Evolutionary conservation across 2,797 vertebrate genomes (phyloP).

Genomic region (Cuniculus paca): DNA sequence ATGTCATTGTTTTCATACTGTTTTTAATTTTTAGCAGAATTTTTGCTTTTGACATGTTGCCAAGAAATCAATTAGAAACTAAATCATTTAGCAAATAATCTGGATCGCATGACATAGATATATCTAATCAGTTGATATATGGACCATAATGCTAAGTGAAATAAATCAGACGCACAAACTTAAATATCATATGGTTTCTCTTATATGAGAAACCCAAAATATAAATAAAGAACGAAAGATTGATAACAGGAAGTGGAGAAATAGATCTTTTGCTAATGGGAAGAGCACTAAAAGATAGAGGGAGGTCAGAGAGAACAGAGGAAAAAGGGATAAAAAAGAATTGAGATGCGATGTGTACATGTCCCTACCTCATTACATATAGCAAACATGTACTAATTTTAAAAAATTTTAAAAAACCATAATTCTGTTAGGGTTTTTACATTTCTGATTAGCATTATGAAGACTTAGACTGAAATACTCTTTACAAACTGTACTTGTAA

Average conservation of each 20-base stretch:
- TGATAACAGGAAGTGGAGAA: neutral
- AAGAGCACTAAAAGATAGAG: neutral
- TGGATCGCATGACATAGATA: too few relatives aligned
- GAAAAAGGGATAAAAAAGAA: neutral
- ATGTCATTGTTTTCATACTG: neutral
- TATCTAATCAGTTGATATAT: neutral
- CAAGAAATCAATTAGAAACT: neutral
- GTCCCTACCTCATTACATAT: neutral
- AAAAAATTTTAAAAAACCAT: neutral
- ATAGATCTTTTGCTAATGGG: neutral
- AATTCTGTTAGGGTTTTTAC: neutral
- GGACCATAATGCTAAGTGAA: neutral
- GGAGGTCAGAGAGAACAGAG: neutral
- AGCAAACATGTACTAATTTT: neutral
- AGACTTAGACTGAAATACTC: neutral
- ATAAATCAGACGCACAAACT: neutral
- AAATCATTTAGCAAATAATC: neutral
- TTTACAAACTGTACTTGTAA: neutral
- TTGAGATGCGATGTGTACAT: neutral
- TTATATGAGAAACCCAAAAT: neutral
- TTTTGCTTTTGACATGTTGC: neutral
- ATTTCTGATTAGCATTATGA: neutral
- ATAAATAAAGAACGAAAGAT: neutral
- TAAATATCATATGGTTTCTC: neutral
- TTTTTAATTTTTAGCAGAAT: neutral